A percentile compares a stretch with the other conserved stretches of the same genome.
phyloP scores from a whole-genome alignment of 1,140 invertebrate species.

The Babylonia areolata region DNA sequence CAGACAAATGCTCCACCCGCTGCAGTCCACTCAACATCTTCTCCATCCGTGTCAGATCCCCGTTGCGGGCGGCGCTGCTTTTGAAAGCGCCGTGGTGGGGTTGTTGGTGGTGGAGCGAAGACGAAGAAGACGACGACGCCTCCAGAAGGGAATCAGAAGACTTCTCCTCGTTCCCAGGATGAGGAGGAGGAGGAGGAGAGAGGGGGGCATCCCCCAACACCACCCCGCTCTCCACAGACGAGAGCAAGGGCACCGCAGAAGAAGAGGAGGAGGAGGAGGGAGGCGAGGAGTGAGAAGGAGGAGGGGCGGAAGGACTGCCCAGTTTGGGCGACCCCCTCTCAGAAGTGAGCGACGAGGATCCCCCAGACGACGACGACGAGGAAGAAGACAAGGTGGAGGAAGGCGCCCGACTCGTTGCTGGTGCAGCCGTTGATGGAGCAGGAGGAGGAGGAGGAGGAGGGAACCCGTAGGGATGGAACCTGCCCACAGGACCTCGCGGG shows the following conservation, averaged over 20 bases:
- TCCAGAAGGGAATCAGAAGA: too few relatives aligned
- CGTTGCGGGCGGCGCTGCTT: constrained; percentile 8
- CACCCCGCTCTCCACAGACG: background rate
- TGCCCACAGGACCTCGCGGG: background rate
- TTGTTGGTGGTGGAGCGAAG: background rate
- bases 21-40: constrained; percentile 26
- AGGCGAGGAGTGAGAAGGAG: background rate
- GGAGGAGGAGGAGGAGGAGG: background rate
- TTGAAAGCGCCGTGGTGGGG: background rate
- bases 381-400: background rate
- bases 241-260: background rate
- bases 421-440: too few relatives aligned
- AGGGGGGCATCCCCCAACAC: too few relatives aligned
- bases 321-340: background rate
- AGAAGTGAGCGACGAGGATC: background rate
- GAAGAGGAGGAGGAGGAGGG: constrained; percentile 11
- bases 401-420: background rate
- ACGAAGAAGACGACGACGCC: background rate
- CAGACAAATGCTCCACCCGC: background rate
- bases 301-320: background rate
- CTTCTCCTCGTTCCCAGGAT: background rate
- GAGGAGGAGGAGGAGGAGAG: background rate
- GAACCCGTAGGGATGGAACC: constrained; percentile 30
- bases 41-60: constrained; percentile 30
- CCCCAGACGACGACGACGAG: background rate